A percentile compares a stretch with the other conserved stretches of the same genome.
Conservation (phyloP, 1,140 invertebrate genomes). For the Capitella teleta region DNA sequence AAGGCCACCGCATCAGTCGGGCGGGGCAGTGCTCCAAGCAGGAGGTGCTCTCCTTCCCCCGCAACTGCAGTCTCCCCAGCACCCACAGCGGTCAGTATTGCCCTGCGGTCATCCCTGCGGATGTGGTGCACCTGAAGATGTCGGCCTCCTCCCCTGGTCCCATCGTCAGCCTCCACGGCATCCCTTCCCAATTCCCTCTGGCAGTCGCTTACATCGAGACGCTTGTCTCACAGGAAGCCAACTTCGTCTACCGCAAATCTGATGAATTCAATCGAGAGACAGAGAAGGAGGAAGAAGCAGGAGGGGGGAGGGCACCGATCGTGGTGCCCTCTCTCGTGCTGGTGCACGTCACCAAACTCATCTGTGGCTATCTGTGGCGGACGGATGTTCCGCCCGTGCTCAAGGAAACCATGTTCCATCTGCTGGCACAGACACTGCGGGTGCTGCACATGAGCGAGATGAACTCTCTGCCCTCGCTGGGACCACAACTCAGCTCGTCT, state of each 20-base stretch:
- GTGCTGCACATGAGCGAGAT: constrained; percentile 27
- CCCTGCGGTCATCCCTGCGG: constrained; percentile 32
- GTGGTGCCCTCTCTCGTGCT: constrained; percentile 30
- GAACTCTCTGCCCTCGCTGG: constrained; percentile 21
- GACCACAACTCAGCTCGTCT: constrained; percentile 23
- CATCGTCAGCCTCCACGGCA: constrained; percentile 30
- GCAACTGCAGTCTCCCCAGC: constrained; percentile 25
- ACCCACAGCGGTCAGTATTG: constrained; percentile 33
- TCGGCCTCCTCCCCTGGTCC: constrained; percentile 35
- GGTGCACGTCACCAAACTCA: constrained; percentile 28
- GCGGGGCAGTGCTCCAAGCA: constrained; percentile 30
- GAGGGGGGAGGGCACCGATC: background rate
- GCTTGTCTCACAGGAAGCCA: constrained; percentile 27
- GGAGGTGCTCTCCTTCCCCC: constrained; percentile 36
- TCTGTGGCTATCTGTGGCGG: constrained; percentile 32
- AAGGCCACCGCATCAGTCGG: constrained; percentile 33
- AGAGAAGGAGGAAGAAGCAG: background rate
- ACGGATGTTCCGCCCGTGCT: constrained; percentile 33
- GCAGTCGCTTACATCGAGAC: constrained; percentile 36
- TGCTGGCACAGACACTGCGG: constrained; percentile 33
- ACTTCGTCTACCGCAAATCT: constrained; percentile 17
- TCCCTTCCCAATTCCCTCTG: constrained; percentile 36
- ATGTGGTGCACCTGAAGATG: constrained; percentile 27
- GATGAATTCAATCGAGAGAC: background rate
- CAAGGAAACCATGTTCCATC: constrained; percentile 38